Evolutionary conservation across 92 coral and sea anemone species (phyloP), one percentile per base, ranked within the genome.

Genomic region (Porites evermanni): DNA sequence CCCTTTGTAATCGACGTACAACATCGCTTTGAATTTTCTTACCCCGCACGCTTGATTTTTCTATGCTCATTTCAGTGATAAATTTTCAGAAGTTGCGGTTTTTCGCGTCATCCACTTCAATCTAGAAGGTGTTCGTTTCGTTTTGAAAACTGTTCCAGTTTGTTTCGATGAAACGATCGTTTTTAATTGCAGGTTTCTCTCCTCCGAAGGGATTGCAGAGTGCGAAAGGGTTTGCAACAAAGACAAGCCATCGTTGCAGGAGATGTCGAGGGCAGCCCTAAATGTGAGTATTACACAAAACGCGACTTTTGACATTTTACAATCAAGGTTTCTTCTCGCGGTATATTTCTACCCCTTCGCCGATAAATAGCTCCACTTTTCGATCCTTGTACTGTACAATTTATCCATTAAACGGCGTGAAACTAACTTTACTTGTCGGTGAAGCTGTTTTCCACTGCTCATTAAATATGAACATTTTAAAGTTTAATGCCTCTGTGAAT

Each of bases 401-500:
- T 18, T 7, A 19, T 44, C 23, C 77, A 18, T 53, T 64, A 75
- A 77, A 88, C 70, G 91, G 56, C 50, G 87, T 59, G 67, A 84
- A 82, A 64, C 52, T 52, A 64, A 85, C 53, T 91, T 92, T 89
- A 89, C 95, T 85, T 92, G 92, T 89, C 95, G 70, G 63, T 85
- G 87, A 87, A 83, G 90, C 84, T 64, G 83, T 93, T 93, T 87
- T 77, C 81, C 80, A 81, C 90, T 88, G 84, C 88, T 94, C 95
- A 94, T 94, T 94, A 94, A 94, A 93, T 92, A 94, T 94, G 98
- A 92, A 88, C 82, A 79, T 89, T 93, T 94, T 92, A 94, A 94
- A 84, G 93, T 90, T 94, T 94, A 94, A 94, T 94, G 91, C 75
- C 61, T 69, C 73, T 53, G 53, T 74, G 73, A 83, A 83, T 83